Evolutionary conservation across 2,888 invertebrate species (phyloP), one percentile per base, ranked within the genome.

Genomic region (Parnassius mnemosyne): DNA sequence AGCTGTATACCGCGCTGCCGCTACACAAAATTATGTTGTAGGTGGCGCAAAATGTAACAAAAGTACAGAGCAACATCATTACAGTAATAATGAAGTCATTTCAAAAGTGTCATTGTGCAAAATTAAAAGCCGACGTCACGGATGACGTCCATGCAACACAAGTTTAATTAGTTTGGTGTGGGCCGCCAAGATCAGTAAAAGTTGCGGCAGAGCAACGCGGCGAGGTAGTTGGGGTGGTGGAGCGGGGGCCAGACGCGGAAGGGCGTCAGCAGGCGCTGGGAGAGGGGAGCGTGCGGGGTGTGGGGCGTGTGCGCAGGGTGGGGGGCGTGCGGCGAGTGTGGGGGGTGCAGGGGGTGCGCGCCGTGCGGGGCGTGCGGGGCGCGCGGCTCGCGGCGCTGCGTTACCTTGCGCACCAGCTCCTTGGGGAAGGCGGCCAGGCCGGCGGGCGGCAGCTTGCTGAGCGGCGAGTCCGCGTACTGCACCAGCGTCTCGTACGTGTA

Each of bases 391-490:
- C 71, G 67, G 59, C 76, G 65, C 74, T 71, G 78, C 78, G 85
- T 85, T 88, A 92, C 92, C 91, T 91, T 92, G 88, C 92, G 91
- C 81, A 88, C 88, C 74, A 92, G 85, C 81, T 92, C 91, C 72
- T 86, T 76, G 78, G 92, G 92, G 83, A 92, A 89, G 64, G 79
- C 81, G 70, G 81, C 86, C 73, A 90, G 86, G 61, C 87, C 88
- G 76, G 83, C 82, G 68, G 92, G 92, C 81, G 89, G 88, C 87
- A 87, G 83, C 86, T 91, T 90, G 87, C 89, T 89, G 64, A 92
- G 90, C 83, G 91, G 92, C 71, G 92, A 91, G 80, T 88, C 87
- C 65, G 92, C 89, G 84, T 87, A 91, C 84, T 90, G 89, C 85
- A 92, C 84, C 82, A 92, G 84, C 81, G 91, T 89, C 85, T 92